These are phyloP conservation scores for Phocoena sinus DNA, from an alignment of 2,113 vertebrate species.

Conservation along the genomic window DNA sequence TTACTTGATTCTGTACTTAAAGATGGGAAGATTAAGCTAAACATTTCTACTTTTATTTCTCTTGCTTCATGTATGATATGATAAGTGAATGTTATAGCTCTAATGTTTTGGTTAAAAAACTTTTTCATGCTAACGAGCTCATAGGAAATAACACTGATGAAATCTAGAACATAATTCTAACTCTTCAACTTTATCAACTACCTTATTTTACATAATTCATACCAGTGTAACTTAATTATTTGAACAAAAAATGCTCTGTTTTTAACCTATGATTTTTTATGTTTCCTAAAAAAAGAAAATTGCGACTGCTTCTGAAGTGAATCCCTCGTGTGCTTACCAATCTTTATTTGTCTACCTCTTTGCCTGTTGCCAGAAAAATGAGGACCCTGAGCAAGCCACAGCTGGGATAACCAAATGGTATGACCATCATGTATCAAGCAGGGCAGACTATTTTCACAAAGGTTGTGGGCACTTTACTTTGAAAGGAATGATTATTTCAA, in stretches of 20 bases:
- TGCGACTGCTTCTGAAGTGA: neutral
- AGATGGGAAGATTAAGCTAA: neutral
- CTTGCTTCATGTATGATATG: neutral
- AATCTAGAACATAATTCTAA: neutral
- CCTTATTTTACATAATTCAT: neutral
- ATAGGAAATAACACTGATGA: neutral
- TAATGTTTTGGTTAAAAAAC: neutral
- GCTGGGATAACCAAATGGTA: neutral
- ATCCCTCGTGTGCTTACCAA: neutral
- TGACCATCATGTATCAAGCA: neutral
- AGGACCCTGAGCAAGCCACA: neutral
- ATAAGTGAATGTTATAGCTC: neutral
- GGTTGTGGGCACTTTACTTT: neutral
- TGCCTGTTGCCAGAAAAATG: neutral
- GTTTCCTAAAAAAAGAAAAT: neutral
- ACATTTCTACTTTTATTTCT: neutral
- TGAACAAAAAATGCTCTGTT: neutral
- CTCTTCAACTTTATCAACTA: neutral
- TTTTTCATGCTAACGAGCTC: neutral
- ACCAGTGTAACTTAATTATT: neutral
- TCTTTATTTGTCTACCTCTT: neutral
- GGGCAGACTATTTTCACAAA: neutral
- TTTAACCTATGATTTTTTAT: neutral
- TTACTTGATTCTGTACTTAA: slow-evolving; percentile 11
- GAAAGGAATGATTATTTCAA: neutral